Evolutionary conservation across 2,797 vertebrate genomes (phyloP).

Genomic region (Coregonus ussuriensis): DNA sequence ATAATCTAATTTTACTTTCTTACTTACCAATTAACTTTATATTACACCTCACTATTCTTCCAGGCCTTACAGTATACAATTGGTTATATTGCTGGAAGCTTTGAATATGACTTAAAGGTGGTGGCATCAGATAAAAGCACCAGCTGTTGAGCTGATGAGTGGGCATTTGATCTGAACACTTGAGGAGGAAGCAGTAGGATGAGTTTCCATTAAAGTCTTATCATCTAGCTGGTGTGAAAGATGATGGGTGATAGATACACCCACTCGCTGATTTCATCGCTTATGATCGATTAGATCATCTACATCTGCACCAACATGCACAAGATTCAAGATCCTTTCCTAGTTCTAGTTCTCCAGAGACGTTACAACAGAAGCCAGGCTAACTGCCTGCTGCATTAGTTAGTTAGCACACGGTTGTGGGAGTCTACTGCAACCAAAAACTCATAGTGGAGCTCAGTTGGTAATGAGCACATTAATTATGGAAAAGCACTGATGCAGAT

Average conservation of each 20-base stretch:
- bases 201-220: constrained; percentile 31
- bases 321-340: neutral
- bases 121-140: constrained; percentile 44
- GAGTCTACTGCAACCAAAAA: constrained; percentile 12
- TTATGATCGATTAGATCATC: constrained; percentile 23
- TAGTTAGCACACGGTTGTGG: constrained; percentile 31
- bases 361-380: neutral
- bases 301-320: neutral
- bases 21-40: constrained; percentile 71
- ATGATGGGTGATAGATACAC: constrained; percentile 26
- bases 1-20: constrained; percentile 71
- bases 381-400: neutral
- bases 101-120: constrained; percentile 55
- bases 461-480: constrained; percentile 87
- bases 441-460: constrained; percentile 68
- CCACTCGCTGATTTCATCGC: constrained; percentile 33
- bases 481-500: constrained; percentile 80
- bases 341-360: neutral
- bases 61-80: constrained; percentile 56
- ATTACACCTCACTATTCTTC: constrained; percentile 59
- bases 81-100: constrained; percentile 57
- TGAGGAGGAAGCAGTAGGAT: constrained; percentile 36
- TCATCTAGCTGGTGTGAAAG: constrained; percentile 22
- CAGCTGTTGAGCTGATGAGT: constrained; percentile 17
- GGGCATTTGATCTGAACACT: constrained; percentile 33